Evolutionary conservation across 1,140 invertebrate genomes (phyloP).

Genomic region (Conopomorpha cramerella): DNA sequence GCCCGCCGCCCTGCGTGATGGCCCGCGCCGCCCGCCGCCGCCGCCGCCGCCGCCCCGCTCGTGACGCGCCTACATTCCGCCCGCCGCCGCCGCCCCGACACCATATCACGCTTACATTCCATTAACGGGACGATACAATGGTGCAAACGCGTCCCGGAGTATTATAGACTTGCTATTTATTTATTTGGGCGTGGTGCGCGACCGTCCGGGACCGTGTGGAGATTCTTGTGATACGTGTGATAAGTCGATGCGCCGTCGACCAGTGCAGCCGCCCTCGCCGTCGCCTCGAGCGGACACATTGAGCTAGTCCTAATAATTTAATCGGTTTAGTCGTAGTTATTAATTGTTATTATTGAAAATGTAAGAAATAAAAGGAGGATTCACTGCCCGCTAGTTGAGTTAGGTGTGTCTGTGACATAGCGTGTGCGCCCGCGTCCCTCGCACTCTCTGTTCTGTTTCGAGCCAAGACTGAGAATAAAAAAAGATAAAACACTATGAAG

Average conservation of each 20-base stretch:
- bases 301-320: conserved; percentile 9
- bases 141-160: conserved; percentile 38
- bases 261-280: conserved; percentile 12
- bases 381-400: conserved; percentile 8
- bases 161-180: conserved; percentile 59
- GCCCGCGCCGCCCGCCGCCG: conserved; percentile 31
- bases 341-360: conserved; percentile 11
- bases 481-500: conserved; percentile 50
- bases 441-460: conserved; percentile 43
- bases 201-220: conserved; percentile 5
- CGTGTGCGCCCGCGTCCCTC: conserved; percentile 37
- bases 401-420: conserved; percentile 6
- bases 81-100: conserved; percentile 32
- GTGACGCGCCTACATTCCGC: conserved; percentile 23
- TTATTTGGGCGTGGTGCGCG: conserved; percentile 35
- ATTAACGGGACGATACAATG: conserved; percentile 45
- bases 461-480: conserved; percentile 57
- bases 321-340: conserved; percentile 9
- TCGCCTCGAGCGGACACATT: conserved; percentile 10
- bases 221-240: conserved; percentile 4
- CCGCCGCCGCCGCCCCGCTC: conserved; percentile 38
- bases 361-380: conserved; percentile 4
- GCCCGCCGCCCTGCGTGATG: conserved; percentile 47
- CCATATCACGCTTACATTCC: conserved; percentile 54
- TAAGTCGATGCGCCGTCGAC: conserved; percentile 1